Evolutionary conservation across 2,888 invertebrate genomes (phyloP).

Genomic region (Incurvaria masculella): DNA sequence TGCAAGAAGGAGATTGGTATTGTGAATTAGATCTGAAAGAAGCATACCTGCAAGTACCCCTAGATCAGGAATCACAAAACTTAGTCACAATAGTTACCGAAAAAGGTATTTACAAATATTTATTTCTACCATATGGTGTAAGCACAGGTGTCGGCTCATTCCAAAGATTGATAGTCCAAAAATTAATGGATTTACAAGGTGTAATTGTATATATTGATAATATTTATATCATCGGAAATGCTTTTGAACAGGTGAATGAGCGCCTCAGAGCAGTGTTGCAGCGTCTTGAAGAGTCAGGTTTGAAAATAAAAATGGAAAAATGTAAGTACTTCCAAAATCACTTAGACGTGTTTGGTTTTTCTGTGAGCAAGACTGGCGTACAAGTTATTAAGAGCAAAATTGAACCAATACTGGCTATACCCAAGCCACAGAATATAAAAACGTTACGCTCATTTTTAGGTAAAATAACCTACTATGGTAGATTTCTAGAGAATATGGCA

Average conservation of each 20-base stretch:
- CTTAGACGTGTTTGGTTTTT: neutral
- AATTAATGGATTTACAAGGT: neutral
- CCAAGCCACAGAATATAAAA: neutral
- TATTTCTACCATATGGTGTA: neutral
- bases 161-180: neutral
- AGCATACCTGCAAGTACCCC: slow-evolving; percentile 2
- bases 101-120: neutral
- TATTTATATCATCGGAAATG: neutral
- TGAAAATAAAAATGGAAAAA: neutral
- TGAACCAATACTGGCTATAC: neutral
- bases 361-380: neutral
- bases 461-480: neutral
- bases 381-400: slow-evolving; percentile 1
- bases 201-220: neutral
- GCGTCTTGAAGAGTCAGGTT: neutral
- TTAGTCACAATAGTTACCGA: neutral
- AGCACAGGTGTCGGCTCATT: neutral
- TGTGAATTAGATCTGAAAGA: slow-evolving; percentile 14
- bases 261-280: neutral
- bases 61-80: neutral
- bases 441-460: neutral
- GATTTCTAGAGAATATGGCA: neutral
- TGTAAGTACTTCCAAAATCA: neutral
- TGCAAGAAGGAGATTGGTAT: slow-evolving; percentile 11
- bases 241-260: neutral